These are phyloP conservation scores for Solenodon paradoxus DNA, from an alignment of 2,113 vertebrate species.

Conservation along the genomic window DNA sequence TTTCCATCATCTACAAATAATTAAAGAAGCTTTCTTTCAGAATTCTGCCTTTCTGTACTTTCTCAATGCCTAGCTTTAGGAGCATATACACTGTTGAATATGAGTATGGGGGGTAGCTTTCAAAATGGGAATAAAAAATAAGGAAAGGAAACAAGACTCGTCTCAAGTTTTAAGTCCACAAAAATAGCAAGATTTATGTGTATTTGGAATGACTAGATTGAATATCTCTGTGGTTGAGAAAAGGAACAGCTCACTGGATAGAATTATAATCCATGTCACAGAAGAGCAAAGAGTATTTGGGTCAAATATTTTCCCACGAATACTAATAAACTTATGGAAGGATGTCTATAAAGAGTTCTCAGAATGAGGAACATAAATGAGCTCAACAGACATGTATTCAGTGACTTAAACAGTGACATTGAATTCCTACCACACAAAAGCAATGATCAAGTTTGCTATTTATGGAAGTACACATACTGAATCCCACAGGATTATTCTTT, in stretches of 20 bases:
- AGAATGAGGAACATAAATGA: slow-evolving; percentile 54
- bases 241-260: slow-evolving; percentile 34
- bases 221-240: slow-evolving; percentile 28
- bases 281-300: slow-evolving; percentile 49
- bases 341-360: slow-evolving; percentile 58
- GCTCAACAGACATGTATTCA: slow-evolving; percentile 51
- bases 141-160: not conserved
- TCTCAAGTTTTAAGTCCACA: not conserved
- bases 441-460: slow-evolving; percentile 21
- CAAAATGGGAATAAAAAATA: slow-evolving; percentile 14
- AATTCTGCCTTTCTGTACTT: not conserved
- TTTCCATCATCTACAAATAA: not conserved
- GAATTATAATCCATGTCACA: slow-evolving; percentile 55
- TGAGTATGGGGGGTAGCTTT: not conserved
- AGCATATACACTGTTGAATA: not conserved
- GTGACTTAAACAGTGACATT: slow-evolving; percentile 56
- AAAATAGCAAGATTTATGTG: not conserved
- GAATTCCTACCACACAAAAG: slow-evolving; percentile 47
- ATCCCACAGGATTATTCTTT: not conserved
- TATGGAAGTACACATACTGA: not conserved
- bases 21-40: not conserved
- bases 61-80: not conserved
- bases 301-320: slow-evolving; percentile 77
- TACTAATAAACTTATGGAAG: slow-evolving; percentile 50
- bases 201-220: slow-evolving; percentile 11